Base-by-base conservation (phyloP, 2,888 invertebrate species). In the Andricus curvator region DNA sequence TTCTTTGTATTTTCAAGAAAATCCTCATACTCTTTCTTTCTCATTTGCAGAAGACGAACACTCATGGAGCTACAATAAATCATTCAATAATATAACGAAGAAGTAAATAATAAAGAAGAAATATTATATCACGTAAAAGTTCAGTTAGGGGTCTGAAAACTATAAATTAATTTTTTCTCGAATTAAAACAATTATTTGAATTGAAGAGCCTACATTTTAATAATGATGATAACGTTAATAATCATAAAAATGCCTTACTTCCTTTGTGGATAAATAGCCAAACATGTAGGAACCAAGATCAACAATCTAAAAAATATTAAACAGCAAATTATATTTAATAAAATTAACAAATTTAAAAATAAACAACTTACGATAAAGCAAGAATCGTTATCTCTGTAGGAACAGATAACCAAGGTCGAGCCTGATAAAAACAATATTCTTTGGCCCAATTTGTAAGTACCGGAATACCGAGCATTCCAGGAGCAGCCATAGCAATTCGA, bases 351-450 rank as follows among this genome's bases (percentile, higher is more conserved):
- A 56, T 56, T 56, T n/a, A 4, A 60, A 22, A 60, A n/a, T 0
- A 5, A n/a, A 60, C 22, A 51, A n/a, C 51, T 20, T 6, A 51
- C 51, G 8, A 20, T 51, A 51, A 2, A 20, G 20, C 51, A 51
- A 51, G 51, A 20, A 51, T 8, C 8, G 51, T 51, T 51, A 51
- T 51, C 51, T 51, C 51, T 51, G 51, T n/a, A n/a, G n/a, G n/a
- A n/a, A 9, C n/a, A 4, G 56, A 6, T 2, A 56, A 56, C 56
- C 56, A 56, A n/a, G 56, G 56, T 0, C 56, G 56, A n/a, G 56
- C 56, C n/a, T 56, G n/a, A 56, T 56, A 56, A 56, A n/a, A 56
- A n/a, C 56, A 56, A 11, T 56, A 56, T n/a, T 56, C n/a, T 56
- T 56, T n/a, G n/a, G 56, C 9, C n/a, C 56, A n/a, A n/a, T 56